Percentiles rank a stretch among this genome's conserved stretches.
These are phyloP conservation scores for Chauna torquata DNA, from an alignment of 2,113 vertebrate genomes.

Conservation along the genomic window DNA sequence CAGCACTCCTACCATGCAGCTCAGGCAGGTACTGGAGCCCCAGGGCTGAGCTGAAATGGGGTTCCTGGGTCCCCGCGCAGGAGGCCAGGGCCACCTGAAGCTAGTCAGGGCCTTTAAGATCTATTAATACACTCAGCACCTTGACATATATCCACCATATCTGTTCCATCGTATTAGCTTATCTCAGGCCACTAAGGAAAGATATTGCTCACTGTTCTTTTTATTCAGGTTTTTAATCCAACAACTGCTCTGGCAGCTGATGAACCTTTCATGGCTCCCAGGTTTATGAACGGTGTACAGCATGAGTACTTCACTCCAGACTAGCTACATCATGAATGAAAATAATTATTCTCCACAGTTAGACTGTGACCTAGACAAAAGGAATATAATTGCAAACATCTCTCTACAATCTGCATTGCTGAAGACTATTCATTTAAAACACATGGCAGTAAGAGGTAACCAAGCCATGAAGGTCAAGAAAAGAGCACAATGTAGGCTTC, in stretches of 20 bases:
- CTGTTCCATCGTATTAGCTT: background rate
- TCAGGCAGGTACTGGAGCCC: background rate
- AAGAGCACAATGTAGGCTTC: background rate
- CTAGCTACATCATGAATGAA: background rate
- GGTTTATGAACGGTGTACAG: background rate
- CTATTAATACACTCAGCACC: background rate
- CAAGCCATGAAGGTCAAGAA: background rate
- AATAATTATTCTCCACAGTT: background rate
- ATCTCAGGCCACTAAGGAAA: background rate
- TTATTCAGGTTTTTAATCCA: background rate
- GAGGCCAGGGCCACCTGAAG: accelerated
- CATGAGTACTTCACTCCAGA: background rate
- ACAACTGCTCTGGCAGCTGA: background rate
- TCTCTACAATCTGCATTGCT: background rate
- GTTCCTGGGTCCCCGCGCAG: background rate
- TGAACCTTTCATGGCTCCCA: background rate
- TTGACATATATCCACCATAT: background rate
- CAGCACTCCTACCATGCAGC: background rate
- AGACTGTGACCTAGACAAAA: background rate
- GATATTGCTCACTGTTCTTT: background rate
- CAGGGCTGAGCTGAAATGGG: background rate
- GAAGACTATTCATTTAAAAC: background rate
- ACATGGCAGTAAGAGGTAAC: background rate
- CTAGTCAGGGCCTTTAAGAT: background rate
- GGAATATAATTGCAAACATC: background rate